Evolutionary conservation across 2,888 invertebrate genomes (phyloP), one percentile per base, ranked within the genome.

Genomic region (Agriopis leucophaearia): DNA sequence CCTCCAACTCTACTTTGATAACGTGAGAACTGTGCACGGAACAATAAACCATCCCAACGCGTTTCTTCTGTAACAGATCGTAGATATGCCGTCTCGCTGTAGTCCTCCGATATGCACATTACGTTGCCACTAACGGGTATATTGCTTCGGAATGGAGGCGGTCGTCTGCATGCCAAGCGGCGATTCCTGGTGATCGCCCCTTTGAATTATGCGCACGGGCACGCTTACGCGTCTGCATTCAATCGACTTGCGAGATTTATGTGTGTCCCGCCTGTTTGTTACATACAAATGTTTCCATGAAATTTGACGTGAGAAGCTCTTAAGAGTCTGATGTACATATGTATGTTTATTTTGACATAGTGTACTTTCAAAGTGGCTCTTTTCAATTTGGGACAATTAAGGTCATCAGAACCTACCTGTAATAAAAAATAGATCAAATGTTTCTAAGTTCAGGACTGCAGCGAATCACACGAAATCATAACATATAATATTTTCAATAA

Each of bases 171-270:
- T 93, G 91, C 88, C 88, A 92, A 92, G 79, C 83, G 85, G 77
- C 85, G 86, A 88, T 91, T 90, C 90, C 89, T 91, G 91, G 91
- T 91, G 90, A 90, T 91, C 90, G 92, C 88, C 88, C 89, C 87
- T 88, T 90, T 91, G 90, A 92, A 91, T 91, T 92, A 93, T 93
- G 92, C 91, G 91, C 88, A 83, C 81, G 85, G 82, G 88, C 90
- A 90, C 89, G 87, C 89, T 88, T 87, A 87, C 85, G 82, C 87
- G 88, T 89, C 88, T 89, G 90, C 81, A 85, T 90, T 92, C 89
- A 89, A 89, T 91, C 87, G 86, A 84, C 84, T 83, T 79, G 70
- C 80, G 78, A 89, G 88, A 92, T 90, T 92, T 90, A 90, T 91
- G 87, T 88, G 79, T 81, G 86, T 83, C 83, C 84, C 79, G 83